Percentiles rank a stretch among this genome's conserved stretches.
Conservation (phyloP, 2,113 vertebrate species). For the Petroica traversi region DNA sequence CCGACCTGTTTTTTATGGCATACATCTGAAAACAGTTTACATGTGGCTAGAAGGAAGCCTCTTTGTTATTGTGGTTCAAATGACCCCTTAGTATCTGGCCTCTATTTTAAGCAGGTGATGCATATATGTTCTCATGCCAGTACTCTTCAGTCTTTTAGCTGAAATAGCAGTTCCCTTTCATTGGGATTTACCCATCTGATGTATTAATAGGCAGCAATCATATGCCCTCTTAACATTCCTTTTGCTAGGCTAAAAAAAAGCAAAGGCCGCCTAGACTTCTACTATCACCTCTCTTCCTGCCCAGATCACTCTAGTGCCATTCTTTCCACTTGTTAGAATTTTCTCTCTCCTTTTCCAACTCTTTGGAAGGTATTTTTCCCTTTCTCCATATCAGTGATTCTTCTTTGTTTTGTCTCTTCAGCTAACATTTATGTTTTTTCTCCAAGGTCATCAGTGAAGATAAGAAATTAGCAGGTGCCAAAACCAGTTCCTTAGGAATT, state of each 20-base stretch:
- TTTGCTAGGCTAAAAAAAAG: conserved; percentile 50
- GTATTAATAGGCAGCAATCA: conserved; percentile 58
- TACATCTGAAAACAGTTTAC: neutral
- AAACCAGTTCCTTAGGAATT: neutral
- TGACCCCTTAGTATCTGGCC: neutral
- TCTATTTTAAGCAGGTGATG: conserved; percentile 51
- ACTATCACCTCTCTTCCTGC: neutral
- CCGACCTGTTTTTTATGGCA: neutral
- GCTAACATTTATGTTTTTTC: neutral
- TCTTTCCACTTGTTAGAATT: neutral
- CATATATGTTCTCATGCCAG: neutral
- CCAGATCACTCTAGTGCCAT: neutral
- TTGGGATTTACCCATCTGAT: conserved; percentile 42
- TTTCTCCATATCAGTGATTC: neutral
- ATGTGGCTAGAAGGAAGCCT: neutral
- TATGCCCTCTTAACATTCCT: conserved; percentile 40
- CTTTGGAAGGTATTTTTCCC: neutral
- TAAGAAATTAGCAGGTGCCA: neutral
- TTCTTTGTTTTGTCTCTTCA: neutral
- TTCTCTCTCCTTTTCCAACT: neutral
- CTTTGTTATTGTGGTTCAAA: neutral
- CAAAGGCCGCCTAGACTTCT: neutral
- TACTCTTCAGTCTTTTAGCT: conserved; percentile 27
- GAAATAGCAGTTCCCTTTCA: conserved; percentile 26
- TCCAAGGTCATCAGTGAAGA: conserved; percentile 12